phyloP scores from a whole-genome alignment of 2,113 vertebrate species.

The Corynorhinus townsendii region DNA sequence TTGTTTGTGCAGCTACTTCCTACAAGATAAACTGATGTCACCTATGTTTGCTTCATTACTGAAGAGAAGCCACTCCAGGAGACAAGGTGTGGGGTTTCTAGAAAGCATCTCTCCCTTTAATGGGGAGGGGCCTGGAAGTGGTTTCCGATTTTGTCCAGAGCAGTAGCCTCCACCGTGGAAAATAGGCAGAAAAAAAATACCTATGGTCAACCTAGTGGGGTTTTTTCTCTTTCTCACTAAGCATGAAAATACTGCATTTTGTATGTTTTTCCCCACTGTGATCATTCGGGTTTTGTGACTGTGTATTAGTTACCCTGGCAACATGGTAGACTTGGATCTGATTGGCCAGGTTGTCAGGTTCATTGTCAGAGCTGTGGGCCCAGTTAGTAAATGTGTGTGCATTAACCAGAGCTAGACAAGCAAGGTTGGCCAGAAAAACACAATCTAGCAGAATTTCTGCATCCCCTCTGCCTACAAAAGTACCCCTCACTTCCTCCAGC shows the following conservation, averaged over 20 bases:
- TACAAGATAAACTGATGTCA: not conserved
- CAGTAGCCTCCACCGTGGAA: not conserved
- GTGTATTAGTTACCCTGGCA: conserved; percentile 73
- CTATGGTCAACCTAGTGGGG: not conserved
- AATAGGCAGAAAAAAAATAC: not conserved
- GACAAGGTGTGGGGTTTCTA: not conserved
- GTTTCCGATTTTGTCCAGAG: not conserved
- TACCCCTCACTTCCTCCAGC: not conserved
- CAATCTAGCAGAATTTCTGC: not conserved
- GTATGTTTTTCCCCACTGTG: conserved; percentile 61
- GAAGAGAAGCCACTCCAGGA: not conserved
- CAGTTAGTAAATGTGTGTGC: not conserved
- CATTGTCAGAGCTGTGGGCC: conserved; percentile 57
- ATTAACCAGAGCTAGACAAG: not conserved
- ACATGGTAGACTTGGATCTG: conserved; percentile 52
- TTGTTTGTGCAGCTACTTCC: not conserved
- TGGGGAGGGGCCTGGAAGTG: not conserved
- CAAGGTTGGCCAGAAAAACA: not conserved
- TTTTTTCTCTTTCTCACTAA: not conserved
- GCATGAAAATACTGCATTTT: conserved; percentile 51
- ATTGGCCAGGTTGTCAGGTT: conserved; percentile 63
- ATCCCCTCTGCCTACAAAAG: not conserved
- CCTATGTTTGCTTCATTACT: not conserved
- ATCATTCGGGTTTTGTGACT: conserved; percentile 67
- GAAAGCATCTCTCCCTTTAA: not conserved